Evolutionary conservation across 1,140 invertebrate genomes (phyloP).

Genomic region (Ceratina japonica): DNA sequence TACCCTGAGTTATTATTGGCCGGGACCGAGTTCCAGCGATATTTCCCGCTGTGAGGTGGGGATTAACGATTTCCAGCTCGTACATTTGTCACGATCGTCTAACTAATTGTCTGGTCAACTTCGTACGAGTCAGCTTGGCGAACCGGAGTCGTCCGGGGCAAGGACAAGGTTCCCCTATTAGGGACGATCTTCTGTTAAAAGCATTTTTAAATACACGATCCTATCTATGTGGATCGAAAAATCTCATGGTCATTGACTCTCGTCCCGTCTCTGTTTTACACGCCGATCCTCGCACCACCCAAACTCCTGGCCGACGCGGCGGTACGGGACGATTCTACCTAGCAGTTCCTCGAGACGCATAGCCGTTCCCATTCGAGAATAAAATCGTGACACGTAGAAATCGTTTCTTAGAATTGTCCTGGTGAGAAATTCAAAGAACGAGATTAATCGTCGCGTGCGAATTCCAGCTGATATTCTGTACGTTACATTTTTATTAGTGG

Average conservation of each 20-base stretch:
- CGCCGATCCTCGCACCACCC: slow-evolving; percentile 29
- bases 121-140: not conserved
- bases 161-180: slow-evolving; percentile 71
- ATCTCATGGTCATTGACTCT: slow-evolving; percentile 49
- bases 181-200: slow-evolving; percentile 68
- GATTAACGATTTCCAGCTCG: slow-evolving; percentile 7
- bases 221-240: slow-evolving; percentile 70
- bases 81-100: slow-evolving; percentile 45
- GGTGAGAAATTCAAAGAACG: too few relatives aligned
- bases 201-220: slow-evolving; percentile 73
- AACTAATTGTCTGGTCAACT: slow-evolving; percentile 56
- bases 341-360: too few relatives aligned
- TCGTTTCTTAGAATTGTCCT: too few relatives aligned
- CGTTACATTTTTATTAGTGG: too few relatives aligned
- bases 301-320: slow-evolving; percentile 15
- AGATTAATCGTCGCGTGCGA: too few relatives aligned
- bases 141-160: slow-evolving; percentile 3
- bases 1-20: not conserved
- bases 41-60: slow-evolving; percentile 4
- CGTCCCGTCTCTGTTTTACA: slow-evolving; percentile 17
- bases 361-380: too few relatives aligned
- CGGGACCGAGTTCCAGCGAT: not conserved
- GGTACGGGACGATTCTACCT: too few relatives aligned
- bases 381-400: too few relatives aligned
- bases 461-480: too few relatives aligned